Conservation (phyloP, 1,140 invertebrate species). For the Apis dorsata region DNA sequence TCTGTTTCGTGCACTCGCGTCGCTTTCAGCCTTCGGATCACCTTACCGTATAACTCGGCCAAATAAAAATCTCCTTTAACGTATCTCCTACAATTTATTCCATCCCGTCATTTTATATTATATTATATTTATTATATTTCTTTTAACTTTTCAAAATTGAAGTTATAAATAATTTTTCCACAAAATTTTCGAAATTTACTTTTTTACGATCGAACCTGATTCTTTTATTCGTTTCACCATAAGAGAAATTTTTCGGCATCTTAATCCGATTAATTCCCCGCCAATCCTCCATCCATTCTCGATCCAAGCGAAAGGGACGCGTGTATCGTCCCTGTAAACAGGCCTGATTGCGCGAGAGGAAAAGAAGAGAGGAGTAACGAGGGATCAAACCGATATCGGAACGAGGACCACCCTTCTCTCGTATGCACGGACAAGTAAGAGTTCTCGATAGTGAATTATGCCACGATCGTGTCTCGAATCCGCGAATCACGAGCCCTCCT, state of each 20-base stretch:
- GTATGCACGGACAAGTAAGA: constrained; percentile 3
- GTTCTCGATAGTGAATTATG: constrained; percentile 58
- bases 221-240: too few species aligned
- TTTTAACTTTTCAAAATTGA: background rate
- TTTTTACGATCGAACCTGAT: too few species aligned
- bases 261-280: too few species aligned
- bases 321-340: constrained; percentile 60
- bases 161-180: too few species aligned
- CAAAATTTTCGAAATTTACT: too few species aligned
- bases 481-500: background rate
- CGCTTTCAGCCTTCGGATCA: background rate
- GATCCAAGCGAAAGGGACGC: constrained; percentile 43
- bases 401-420: background rate
- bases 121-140: too few species aligned
- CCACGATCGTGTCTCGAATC: constrained; percentile 54
- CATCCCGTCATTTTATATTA: background rate
- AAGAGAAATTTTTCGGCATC: background rate
- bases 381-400: background rate
- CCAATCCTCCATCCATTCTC: too few species aligned
- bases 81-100: too few species aligned
- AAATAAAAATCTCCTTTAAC: background rate
- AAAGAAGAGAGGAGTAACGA: constrained; percentile 20
- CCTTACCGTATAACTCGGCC: background rate
- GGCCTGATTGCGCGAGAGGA: constrained; percentile 29
- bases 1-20: background rate